Percentiles rank a stretch among this genome's conserved stretches.
phyloP scores from a whole-genome alignment of 2,113 vertebrate genomes.

The Myocastor coypus region DNA sequence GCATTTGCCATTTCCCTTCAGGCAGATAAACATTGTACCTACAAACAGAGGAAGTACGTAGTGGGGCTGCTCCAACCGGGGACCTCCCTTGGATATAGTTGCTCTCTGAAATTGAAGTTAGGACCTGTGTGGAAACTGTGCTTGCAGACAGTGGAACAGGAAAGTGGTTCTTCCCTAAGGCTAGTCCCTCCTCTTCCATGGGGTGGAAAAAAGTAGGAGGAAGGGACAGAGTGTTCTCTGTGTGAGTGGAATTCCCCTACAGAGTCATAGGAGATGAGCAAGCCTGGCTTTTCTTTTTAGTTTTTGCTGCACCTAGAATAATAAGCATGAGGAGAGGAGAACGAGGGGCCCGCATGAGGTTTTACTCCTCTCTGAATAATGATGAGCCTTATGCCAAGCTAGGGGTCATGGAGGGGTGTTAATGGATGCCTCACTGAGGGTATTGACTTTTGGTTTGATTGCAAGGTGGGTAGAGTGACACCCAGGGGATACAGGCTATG shows the following conservation, averaged over 20 bases:
- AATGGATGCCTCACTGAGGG: not conserved
- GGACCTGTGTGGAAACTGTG: slow-evolving; percentile 67
- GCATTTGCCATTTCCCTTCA: slow-evolving; percentile 66
- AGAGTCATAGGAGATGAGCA: slow-evolving; percentile 77
- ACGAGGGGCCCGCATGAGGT: not conserved
- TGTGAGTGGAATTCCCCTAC: slow-evolving; percentile 80
- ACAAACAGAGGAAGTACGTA: slow-evolving; percentile 28
- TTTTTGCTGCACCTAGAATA: slow-evolving; percentile 65
- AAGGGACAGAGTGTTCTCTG: slow-evolving; percentile 72
- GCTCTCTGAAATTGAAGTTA: slow-evolving; percentile 54
- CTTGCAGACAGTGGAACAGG: slow-evolving; percentile 75
- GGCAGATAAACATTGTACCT: slow-evolving; percentile 66
- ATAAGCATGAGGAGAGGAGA: slow-evolving; percentile 21
- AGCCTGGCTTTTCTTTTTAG: slow-evolving; percentile 71
- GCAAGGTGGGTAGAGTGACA: not conserved
- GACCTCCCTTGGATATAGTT: not conserved
- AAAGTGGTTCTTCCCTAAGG: slow-evolving; percentile 69
- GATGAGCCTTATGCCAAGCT: not conserved
- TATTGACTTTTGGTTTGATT: not conserved
- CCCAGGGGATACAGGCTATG: not conserved
- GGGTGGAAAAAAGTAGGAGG: slow-evolving; percentile 75
- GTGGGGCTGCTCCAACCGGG: not conserved
- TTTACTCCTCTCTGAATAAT: not conserved
- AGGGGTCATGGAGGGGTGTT: not conserved
- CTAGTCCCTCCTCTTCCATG: slow-evolving; percentile 67